Conservation (phyloP, 2,113 vertebrate species). For the Tringa solitaria region DNA sequence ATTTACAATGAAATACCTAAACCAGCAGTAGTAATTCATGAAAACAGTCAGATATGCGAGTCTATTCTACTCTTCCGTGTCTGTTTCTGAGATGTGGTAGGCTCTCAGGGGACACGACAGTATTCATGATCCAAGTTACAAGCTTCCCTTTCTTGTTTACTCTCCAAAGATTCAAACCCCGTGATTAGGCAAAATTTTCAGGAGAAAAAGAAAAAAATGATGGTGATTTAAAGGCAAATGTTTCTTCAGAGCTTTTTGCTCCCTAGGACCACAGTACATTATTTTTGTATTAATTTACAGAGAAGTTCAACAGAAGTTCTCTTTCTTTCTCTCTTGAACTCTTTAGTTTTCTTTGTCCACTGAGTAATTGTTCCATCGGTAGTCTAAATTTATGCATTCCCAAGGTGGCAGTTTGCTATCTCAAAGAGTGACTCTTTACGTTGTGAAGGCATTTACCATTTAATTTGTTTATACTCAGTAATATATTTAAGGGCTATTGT, state of each 20-base stretch:
- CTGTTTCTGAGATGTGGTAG: neutral
- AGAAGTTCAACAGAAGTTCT: neutral
- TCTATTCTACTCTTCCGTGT: neutral
- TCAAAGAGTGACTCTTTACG: neutral
- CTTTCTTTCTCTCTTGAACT: neutral
- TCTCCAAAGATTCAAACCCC: neutral
- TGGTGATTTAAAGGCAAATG: neutral
- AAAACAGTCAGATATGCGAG: neutral
- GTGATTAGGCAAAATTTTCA: neutral
- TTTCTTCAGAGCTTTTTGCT: neutral
- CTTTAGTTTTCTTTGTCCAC: neutral
- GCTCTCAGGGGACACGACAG: fast-evolving
- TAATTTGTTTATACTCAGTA: neutral
- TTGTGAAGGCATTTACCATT: neutral
- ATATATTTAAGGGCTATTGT: neutral
- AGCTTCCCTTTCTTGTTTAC: neutral
- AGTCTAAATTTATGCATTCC: neutral
- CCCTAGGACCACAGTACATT: neutral
- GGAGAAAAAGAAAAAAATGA: neutral
- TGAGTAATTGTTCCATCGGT: neutral
- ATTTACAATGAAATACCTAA: neutral
- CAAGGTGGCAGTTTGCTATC: neutral
- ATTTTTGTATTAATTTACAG: neutral
- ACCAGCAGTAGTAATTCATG: neutral
- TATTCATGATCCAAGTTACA: neutral